Evolutionary conservation across 2,888 invertebrate genomes (phyloP), one percentile per base, ranked within the genome.

Genomic region (Caenorhabditis japonica): DNA sequence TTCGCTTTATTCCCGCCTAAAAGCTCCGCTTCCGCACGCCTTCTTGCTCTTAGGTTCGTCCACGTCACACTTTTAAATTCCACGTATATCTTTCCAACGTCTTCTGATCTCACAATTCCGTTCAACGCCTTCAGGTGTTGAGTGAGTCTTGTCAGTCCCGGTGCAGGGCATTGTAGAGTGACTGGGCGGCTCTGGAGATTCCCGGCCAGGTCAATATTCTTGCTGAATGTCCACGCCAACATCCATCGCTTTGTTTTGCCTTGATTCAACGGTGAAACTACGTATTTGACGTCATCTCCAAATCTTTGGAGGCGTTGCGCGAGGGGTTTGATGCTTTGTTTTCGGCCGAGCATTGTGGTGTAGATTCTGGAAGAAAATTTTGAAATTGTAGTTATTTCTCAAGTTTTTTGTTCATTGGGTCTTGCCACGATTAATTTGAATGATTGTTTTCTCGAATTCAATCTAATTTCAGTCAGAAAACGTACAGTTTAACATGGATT

Each of bases 191-290:
- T 51, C 55, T 66, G 41, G 4, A 68, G 49, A 19, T 38, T 51
- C n/a, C 30, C 23, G 12, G 59, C 39, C 1, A 62, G 43, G 7
- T 33, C 21, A 13, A 83, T 19, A 1, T 60, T 44, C 15, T 60
- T 56, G n/a, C 39, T 25, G 61, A 88, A 89, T 3, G 94, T 93
- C 97, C 97, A 99, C 2, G 94, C 95, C 33, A 97, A 88, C 13
- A 94, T 95, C 97, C 97, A 99, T 78, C 97, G 91, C 77, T 94
- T 94, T 0, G 95, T 96, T 82, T 93, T 91, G 0, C 97, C 99
- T 89, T 77, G 84, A 30, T 72, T 58, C 27, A 85, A 56, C 0
- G 74, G 62, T 10, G 61, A 71, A 10, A 84, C 58, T 7, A 58
- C 34, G 34, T 59, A 75, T 4, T 64, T 66, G 3, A 75, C 62